Percentiles rank a stretch among this genome's conserved stretches.
Evolutionary conservation across 2,797 vertebrate species (phyloP).

Genomic region (Enteromius trimaculatus): DNA sequence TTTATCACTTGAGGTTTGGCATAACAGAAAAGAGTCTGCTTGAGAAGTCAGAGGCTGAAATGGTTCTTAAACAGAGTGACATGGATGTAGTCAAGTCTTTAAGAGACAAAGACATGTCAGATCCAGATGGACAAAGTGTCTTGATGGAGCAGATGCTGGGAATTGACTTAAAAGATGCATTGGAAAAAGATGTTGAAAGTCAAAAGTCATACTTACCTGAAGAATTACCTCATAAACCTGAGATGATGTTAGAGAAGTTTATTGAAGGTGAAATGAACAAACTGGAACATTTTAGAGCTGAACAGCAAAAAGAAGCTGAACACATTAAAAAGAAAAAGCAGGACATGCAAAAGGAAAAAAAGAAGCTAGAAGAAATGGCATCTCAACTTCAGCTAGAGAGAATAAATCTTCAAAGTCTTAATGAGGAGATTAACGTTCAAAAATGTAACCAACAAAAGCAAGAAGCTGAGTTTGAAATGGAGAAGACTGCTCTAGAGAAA

Average conservation of each 20-base stretch:
- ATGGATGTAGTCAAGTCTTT: neutral
- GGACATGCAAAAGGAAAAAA: neutral
- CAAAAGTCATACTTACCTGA: neutral
- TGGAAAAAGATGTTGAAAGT: neutral
- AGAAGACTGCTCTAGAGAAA: conserved; percentile 29
- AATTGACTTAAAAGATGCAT: neutral
- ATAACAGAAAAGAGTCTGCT: conserved; percentile 26
- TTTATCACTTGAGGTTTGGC: conserved; percentile 4
- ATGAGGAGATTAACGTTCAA: conserved; percentile 9
- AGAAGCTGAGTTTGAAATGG: conserved; percentile 7
- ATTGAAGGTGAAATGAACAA: conserved; percentile 8
- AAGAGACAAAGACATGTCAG: neutral
- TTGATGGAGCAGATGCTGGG: neutral
- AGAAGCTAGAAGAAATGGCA: conserved; percentile 14
- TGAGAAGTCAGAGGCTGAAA: conserved; percentile 8
- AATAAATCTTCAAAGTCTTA: neutral
- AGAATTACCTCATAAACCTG: neutral
- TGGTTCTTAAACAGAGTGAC: neutral
- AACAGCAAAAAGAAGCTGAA: conserved; percentile 19
- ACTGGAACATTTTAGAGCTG: conserved; percentile 22
- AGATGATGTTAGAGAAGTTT: neutral
- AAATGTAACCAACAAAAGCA: conserved; percentile 8
- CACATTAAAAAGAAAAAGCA: conserved; percentile 12
- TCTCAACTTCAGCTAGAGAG: conserved; percentile 31
- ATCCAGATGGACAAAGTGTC: neutral